Base-by-base conservation (phyloP, 2,113 vertebrate genomes). In the Electrona antarctica region DNA sequence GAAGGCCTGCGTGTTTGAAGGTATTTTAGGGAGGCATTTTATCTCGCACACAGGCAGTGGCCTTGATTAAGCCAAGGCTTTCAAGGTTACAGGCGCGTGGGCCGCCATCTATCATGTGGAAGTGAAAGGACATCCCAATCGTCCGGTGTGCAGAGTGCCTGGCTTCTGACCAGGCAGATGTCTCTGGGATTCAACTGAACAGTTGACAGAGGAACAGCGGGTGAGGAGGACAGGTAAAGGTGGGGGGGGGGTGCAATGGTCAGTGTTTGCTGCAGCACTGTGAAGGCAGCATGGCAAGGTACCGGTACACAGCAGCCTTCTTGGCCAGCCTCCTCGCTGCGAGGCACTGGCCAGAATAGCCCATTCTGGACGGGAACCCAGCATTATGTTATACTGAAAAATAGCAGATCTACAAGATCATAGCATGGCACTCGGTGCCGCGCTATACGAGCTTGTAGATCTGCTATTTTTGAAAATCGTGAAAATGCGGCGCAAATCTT, bases 71-170 rank as follows among this genome's bases (percentile, higher is more conserved):
- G 77, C 55, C 59, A 60, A 82, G 54, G 55, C 69, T 84, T 83
- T 89, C 88, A 90, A 92, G 90, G 90, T 90, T 83, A 88, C 79
- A 61, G 77, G 78, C 76, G 50, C 7, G 89, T 87, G 83, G 66
- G 72, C 65, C 81, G 87, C 87, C 89, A 92, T 91, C 86, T 88
- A 91, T 92, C 89, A 91, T 84, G 81, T 85, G 84, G 83, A 78
- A 80, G 77, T 57, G 64, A 85, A 89, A 91, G 88, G 86, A 90
- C 84, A 71, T 85, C 70, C 80, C 74, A 51, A 85, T 85, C 76
- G 85, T 88, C 88, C 89, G 60, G 73, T 64, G 61, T 80, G 63
- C 84, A 69, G 82, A 77, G 61, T 68, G 75, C 77, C 85, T 90
- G 88, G 89, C 87, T 76, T 66, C 69, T 76, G 69, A 90, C 87